phyloP scores from a whole-genome alignment of 2,113 vertebrate genomes.

The Urocitellus parryii region DNA sequence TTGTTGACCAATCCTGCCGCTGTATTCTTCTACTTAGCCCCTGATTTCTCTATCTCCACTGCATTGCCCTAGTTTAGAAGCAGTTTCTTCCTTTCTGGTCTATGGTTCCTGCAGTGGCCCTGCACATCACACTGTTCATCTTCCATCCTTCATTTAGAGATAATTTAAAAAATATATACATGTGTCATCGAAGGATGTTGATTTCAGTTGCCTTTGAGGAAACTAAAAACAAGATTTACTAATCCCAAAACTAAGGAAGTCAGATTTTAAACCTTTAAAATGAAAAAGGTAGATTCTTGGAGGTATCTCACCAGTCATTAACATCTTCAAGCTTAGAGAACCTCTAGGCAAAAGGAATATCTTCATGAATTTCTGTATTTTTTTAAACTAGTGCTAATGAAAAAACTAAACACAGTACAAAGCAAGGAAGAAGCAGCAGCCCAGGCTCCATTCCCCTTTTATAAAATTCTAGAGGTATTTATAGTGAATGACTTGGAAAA shows the following conservation, averaged over 20 bases:
- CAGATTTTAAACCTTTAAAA: not conserved
- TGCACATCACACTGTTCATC: not conserved
- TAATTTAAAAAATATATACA: not conserved
- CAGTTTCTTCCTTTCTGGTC: not conserved
- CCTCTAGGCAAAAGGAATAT: not conserved
- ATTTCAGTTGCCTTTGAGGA: not conserved
- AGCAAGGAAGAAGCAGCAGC: not conserved
- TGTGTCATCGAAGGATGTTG: not conserved
- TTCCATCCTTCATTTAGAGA: not conserved
- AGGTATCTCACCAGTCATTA: not conserved
- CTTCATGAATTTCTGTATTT: not conserved
- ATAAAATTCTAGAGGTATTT: not conserved
- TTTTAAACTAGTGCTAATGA: not conserved
- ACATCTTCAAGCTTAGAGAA: not conserved
- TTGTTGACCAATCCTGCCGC: not conserved
- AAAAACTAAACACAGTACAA: not conserved
- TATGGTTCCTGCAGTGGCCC: no score
- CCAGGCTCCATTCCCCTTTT: not conserved
- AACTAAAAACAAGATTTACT: not conserved
- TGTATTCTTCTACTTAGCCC: not conserved
- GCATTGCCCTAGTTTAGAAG: not conserved
- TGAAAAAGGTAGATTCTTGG: not conserved
- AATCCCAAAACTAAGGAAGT: not conserved
- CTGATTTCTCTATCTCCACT: not conserved
- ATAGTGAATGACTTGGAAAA: slow-evolving; percentile 32